These are phyloP conservation scores for Lycaena phlaeas DNA, from an alignment of 2,888 invertebrate species.

Conservation along the genomic window DNA sequence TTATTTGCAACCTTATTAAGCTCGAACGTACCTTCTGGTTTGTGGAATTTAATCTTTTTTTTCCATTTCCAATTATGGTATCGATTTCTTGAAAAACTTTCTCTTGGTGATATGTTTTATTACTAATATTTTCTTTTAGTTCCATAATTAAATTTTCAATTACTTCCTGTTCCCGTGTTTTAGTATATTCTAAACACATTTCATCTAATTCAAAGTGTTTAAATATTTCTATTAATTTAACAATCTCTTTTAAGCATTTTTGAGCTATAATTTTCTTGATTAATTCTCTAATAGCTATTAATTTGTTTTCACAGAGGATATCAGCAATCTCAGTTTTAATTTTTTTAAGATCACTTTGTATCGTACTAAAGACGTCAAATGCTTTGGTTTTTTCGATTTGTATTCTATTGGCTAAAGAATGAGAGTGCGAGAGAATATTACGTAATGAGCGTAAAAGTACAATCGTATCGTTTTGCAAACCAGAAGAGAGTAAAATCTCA, in stretches of 20 bases:
- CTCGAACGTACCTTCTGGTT: background rate
- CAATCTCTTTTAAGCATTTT: background rate
- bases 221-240: background rate
- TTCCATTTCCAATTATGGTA: background rate
- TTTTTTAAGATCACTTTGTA: constrained; percentile 6
- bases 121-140: background rate
- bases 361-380: background rate
- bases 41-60: background rate
- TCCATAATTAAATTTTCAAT: background rate
- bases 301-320: background rate
- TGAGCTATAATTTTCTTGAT: background rate
- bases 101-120: background rate
- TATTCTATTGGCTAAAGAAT: background rate
- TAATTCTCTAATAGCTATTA: background rate
- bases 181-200: background rate
- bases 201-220: background rate
- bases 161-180: background rate
- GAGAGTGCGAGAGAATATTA: background rate
- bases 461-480: background rate
- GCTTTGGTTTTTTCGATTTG: background rate
- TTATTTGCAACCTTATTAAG: background rate
- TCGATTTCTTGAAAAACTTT: constrained; percentile 1
- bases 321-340: background rate
- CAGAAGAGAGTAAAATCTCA: constrained; percentile 4
- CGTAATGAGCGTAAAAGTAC: constrained; percentile 1